A percentile compares a stretch with the other conserved stretches of the same genome.
Evolutionary conservation across 2,888 invertebrate genomes (phyloP).

Genomic region (Cabera pusaria): DNA sequence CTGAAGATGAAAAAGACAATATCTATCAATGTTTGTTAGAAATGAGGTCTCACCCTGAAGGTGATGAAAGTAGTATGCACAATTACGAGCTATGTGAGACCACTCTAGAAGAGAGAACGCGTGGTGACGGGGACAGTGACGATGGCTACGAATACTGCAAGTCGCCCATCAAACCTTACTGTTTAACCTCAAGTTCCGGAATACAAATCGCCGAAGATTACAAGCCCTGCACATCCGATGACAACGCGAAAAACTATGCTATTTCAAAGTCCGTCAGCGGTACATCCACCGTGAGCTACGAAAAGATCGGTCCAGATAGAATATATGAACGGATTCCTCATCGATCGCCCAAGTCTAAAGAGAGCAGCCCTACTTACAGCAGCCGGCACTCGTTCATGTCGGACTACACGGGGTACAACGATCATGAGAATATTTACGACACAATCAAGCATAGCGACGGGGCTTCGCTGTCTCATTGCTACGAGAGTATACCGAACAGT

Average conservation of each 20-base stretch:
- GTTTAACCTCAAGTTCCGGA: conserved; percentile 66
- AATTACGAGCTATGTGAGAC: conserved; percentile 79
- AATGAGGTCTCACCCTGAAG: conserved; percentile 76
- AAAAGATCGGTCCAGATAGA: conserved; percentile 75
- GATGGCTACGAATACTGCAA: conserved; percentile 80
- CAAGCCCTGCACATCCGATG: conserved; percentile 53
- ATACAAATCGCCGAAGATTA: conserved; percentile 82
- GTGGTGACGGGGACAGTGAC: conserved; percentile 75
- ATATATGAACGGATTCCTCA: conserved; percentile 77
- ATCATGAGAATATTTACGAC: conserved; percentile 85
- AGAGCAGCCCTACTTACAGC: conserved; percentile 65
- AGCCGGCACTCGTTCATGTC: conserved; percentile 67
- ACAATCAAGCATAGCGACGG: conserved; percentile 83
- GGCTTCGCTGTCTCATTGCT: conserved; percentile 80
- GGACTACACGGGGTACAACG: conserved; percentile 70
- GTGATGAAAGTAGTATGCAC: conserved; percentile 75
- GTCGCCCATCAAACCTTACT: conserved; percentile 71
- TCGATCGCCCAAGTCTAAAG: conserved; percentile 58
- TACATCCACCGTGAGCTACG: conserved; percentile 71
- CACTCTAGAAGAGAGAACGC: conserved; percentile 67
- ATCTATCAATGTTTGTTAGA: conserved; percentile 75
- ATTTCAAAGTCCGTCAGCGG: conserved; percentile 75
- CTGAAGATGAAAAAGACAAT: conserved; percentile 52
- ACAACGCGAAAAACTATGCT: conserved; percentile 60
- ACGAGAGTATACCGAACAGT: conserved; percentile 83